phyloP scores from a whole-genome alignment of 2,888 invertebrate species.

The Rhaphigaster nebulosa region DNA sequence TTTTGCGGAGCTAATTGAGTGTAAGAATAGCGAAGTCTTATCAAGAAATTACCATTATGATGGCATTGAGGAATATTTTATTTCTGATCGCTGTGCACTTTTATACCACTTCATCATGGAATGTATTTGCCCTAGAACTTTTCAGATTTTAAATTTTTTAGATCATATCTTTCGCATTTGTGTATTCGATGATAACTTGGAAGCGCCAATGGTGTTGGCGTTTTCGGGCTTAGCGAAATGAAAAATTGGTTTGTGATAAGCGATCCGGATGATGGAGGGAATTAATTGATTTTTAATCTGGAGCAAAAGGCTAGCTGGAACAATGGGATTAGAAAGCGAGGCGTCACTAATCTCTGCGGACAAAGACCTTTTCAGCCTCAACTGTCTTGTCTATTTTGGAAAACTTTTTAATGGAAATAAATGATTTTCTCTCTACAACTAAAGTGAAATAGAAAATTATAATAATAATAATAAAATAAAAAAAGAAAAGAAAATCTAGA shows the following conservation, averaged over 20 bases:
- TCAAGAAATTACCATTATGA: too few relatives aligned
- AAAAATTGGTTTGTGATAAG: not conserved
- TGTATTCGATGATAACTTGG: not conserved
- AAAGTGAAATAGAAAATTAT: not conserved
- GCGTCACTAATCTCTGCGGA: slow-evolving; percentile 6
- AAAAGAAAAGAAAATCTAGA: too few relatives aligned
- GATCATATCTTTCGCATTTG: too few relatives aligned
- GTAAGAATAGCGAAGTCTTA: too few relatives aligned
- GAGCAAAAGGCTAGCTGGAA: slow-evolving; percentile 8
- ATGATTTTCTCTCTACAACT: not conserved
- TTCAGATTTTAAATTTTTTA: not conserved
- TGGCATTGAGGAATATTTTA: too few relatives aligned
- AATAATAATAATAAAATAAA: too few relatives aligned
- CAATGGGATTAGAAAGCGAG: slow-evolving; percentile 26
- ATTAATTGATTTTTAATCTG: slow-evolving; percentile 41
- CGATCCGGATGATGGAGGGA: slow-evolving; percentile 23
- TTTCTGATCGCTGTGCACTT: too few relatives aligned
- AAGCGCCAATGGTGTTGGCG: not conserved
- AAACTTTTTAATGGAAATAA: not conserved
- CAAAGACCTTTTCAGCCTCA: not conserved
- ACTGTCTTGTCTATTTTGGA: not conserved
- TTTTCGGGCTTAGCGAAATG: not conserved
- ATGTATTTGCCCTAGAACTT: not conserved
- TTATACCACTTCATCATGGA: too few relatives aligned
- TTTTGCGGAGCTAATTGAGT: too few relatives aligned